Base-by-base conservation (phyloP, 2,113 vertebrate genomes). In the Oenanthe melanoleuca region DNA sequence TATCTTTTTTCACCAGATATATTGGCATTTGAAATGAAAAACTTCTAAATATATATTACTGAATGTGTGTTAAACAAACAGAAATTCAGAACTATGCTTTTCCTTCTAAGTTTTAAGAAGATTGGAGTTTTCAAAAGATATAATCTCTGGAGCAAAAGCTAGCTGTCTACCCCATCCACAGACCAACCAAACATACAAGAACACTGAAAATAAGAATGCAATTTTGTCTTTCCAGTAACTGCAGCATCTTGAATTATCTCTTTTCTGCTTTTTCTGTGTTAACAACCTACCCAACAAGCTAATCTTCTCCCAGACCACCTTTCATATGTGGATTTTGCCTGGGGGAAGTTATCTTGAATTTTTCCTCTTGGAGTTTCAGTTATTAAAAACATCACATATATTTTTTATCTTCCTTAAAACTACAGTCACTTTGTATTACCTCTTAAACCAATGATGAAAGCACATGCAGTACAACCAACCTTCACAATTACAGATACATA, bases 151-250 rank as follows among this genome's bases (percentile, higher is more conserved):
- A 45, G 47, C 5, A 79, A 86, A 83, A 82, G 3, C 5, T 34
- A 79, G 8, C 37, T 67, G n/a, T 28, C 13, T 60, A 55, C n/a
- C 49, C 77, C 0, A 1, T 12, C 15, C 20, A 42, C 1, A 2
- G 23, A 69, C 23, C 52, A 40, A 10, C 22, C 9, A 83, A 80
- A 77, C 10, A 67, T 44, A 8, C 23, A 73, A 49, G 19, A 83
- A 71, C 13, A 72, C 15, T 40, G 12, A 66, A 89, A 67, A 72
- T 6, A 28, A 59, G 8, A 86, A 66, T 26, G 7, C 72, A 77
- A 38, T 73, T 59, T 56, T 69, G 16, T 21, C 56, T 65, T 87
- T 55, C 26, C 37, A 73, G 61, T 4, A 92, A 38, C 26, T 33
- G 34, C 37, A 89, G 21, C 28, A 75, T 19, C 22, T 45, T 86